phyloP scores from a whole-genome alignment of 1,140 invertebrate genomes.

The Oreohelix idahoensis region DNA sequence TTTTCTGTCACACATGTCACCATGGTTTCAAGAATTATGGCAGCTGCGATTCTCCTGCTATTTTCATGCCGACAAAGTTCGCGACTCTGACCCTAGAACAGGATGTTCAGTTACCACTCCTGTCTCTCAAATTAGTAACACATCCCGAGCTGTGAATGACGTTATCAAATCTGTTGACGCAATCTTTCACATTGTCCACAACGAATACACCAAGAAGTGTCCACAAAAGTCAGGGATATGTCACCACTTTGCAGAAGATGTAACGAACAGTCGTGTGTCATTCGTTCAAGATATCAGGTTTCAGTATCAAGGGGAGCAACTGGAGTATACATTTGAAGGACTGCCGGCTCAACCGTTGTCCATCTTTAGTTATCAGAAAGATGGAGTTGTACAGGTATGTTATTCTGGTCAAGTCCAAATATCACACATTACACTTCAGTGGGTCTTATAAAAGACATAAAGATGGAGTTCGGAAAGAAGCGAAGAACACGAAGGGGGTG shows the following conservation, averaged over 20 bases:
- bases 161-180: conserved; percentile 49
- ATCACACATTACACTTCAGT: no score
- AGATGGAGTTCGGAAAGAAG: no score
- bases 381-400: conserved; percentile 48
- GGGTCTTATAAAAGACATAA: no score
- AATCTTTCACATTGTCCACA: conserved; percentile 52
- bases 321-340: conserved; percentile 17
- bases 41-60: not conserved
- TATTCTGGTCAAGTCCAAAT: no score
- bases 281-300: conserved; percentile 24
- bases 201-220: conserved; percentile 46
- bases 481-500: no score
- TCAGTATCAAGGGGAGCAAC: conserved; percentile 36
- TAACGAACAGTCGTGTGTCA: not conserved
- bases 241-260: conserved; percentile 41
- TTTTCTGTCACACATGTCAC: not conserved
- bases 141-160: conserved; percentile 31
- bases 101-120: not conserved
- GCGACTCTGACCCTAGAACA: not conserved
- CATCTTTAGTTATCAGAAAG: conserved; percentile 48
- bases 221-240: conserved; percentile 49
- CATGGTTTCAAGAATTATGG: not conserved
- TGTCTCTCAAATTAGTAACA: not conserved
- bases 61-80: not conserved
- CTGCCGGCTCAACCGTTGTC: conserved; percentile 34